A percentile compares a stretch with the other conserved stretches of the same genome.
These are phyloP conservation scores for Hydrotaea diabolus DNA, from an alignment of 2,888 invertebrate species.

Conservation along the genomic window DNA sequence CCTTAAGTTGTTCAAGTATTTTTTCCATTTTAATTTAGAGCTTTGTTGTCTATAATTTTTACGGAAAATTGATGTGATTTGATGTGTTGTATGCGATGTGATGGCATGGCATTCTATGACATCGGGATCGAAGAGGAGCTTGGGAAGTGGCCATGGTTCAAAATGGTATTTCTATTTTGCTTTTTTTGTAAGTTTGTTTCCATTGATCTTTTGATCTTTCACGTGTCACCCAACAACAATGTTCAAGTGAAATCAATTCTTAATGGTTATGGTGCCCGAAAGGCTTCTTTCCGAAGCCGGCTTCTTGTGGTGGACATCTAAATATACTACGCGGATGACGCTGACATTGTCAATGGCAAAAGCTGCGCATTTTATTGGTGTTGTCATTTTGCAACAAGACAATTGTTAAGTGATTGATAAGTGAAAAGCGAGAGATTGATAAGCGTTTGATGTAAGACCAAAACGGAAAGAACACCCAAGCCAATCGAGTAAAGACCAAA, in stretches of 20 bases:
- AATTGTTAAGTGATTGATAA: constrained; percentile 64
- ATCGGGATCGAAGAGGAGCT: background rate
- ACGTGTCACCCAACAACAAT: constrained; percentile 58
- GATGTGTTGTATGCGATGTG: constrained; percentile 38
- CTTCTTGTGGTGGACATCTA: constrained; percentile 6
- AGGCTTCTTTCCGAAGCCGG: too few species aligned
- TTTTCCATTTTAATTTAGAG: constrained; percentile 67
- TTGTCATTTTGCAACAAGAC: constrained; percentile 64
- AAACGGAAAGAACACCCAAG: constrained; percentile 30
- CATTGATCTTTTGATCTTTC: constrained; percentile 62
- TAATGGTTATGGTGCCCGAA: constrained; percentile 47
- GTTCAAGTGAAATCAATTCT: constrained; percentile 54
- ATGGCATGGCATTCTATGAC: constrained; percentile 21
- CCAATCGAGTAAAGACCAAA: background rate
- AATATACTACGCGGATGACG: constrained; percentile 18
- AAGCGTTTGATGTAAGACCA: constrained; percentile 39
- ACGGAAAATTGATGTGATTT: constrained; percentile 62
- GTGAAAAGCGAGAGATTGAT: constrained; percentile 66
- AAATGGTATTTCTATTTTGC: background rate
- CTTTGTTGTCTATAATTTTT: constrained; percentile 65
- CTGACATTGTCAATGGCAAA: constrained; percentile 30
- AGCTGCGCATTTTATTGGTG: constrained; percentile 64
- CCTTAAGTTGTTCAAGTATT: constrained; percentile 40
- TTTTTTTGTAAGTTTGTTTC: too few species aligned
- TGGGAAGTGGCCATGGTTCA: constrained; percentile 18